These are phyloP conservation scores for Coranthus polyacanthus DNA, from an alignment of 2,797 vertebrate species.

Conservation along the genomic window DNA sequence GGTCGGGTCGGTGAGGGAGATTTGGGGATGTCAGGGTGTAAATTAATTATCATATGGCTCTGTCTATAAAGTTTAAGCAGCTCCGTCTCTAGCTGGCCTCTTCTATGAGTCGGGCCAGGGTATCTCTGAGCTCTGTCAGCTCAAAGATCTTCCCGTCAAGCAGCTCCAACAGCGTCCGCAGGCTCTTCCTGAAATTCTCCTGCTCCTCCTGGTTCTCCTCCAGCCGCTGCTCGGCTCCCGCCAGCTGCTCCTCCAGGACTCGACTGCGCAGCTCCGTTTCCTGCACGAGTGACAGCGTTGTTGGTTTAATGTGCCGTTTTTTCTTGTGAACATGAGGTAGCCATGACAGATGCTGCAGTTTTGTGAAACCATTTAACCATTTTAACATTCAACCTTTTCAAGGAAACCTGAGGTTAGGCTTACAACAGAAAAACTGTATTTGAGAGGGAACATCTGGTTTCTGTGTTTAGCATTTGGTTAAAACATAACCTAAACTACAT, in stretches of 20 bases:
- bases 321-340: too few relatives aligned
- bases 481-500: too few relatives aligned
- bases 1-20: slow-evolving; percentile 15
- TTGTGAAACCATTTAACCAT: too few relatives aligned
- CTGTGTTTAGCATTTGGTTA: too few relatives aligned
- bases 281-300: slow-evolving; percentile 69
- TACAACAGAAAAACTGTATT: too few relatives aligned
- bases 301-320: too few relatives aligned
- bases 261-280: slow-evolving; percentile 96
- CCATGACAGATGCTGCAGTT: too few relatives aligned
- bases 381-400: too few relatives aligned
- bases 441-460: too few relatives aligned
- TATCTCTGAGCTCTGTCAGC: slow-evolving; percentile 98
- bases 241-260: slow-evolving; percentile 94
- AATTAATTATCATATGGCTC: slow-evolving; percentile 75
- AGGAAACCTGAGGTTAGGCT: too few relatives aligned
- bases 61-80: slow-evolving; percentile 55
- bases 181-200: slow-evolving; percentile 97
- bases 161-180: slow-evolving; percentile 98
- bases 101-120: slow-evolving; percentile 95
- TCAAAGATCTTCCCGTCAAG: slow-evolving; percentile 99
- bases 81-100: slow-evolving; percentile 93
- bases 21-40: slow-evolving; percentile 34
- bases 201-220: slow-evolving; percentile 97
- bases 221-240: slow-evolving; percentile 94